Conservation (phyloP, 2,113 vertebrate species). For the Eubucco bourcierii region DNA sequence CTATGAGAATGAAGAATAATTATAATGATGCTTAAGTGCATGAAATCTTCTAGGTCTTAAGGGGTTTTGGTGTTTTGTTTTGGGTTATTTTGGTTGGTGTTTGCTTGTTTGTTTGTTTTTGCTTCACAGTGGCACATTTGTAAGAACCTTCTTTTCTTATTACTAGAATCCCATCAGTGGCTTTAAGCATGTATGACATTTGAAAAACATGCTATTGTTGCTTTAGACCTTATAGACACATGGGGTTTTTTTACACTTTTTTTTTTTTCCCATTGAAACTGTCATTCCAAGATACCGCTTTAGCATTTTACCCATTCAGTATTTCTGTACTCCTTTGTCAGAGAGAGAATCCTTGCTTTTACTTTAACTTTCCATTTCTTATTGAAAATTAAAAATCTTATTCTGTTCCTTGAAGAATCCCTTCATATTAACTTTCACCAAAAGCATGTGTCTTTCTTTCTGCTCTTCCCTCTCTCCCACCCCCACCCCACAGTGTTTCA, state of each 20-base stretch:
- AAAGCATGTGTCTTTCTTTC: not conserved
- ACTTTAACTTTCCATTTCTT: not conserved
- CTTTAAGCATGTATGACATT: not conserved
- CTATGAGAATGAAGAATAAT: not conserved
- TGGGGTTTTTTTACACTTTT: not conserved
- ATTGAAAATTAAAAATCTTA: not conserved
- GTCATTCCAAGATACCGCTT: not conserved
- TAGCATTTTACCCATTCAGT: not conserved
- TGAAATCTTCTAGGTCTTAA: not conserved
- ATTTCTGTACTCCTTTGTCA: not conserved
- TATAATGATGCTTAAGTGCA: not conserved
- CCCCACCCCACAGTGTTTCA: fast-evolving
- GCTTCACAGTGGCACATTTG: not conserved
- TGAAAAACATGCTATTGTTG: not conserved
- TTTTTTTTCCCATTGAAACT: not conserved
- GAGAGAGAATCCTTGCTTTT: not conserved
- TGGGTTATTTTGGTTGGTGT: too few species aligned
- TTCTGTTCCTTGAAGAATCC: not conserved
- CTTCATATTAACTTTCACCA: not conserved
- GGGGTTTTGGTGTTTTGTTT: too few species aligned
- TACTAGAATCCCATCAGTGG: not conserved
- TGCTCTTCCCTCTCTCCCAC: too few species aligned
- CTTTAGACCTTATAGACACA: not conserved
- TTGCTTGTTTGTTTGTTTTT: not conserved
- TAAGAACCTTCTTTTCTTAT: not conserved